Evolutionary conservation across 2,113 vertebrate species (phyloP), one percentile per base, ranked within the genome.

Genomic region (Amphiprion ocellaris): DNA sequence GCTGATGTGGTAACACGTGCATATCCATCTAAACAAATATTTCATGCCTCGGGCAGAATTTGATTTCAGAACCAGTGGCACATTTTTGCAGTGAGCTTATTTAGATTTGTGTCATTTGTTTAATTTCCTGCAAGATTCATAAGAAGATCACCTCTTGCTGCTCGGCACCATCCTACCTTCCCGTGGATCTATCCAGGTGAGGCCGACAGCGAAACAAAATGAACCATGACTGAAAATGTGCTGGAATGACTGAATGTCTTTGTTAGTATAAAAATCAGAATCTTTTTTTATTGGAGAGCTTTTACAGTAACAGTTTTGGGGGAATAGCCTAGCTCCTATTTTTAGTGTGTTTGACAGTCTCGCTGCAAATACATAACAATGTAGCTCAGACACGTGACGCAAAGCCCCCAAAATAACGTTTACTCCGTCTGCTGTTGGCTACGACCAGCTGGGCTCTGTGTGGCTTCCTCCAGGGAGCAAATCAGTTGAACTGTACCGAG

Each of bases 351-450:
- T 74, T 65, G 33, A 56, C 71, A 61, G 49, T 2, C 47, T n/a
- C 10, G 10, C 33, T 75, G 26, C 33, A 75, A 65, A 61, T 74
- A 54, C 11, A 10, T 30, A 80, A 78, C 62, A 81, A 65, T 67
- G 69, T 70, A 24, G 37, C 59, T 67, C 2, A 0, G 28, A 58
- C 67, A 73, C 4, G 55, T 76, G 69, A 81, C 6, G 3, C 21
- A 53, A 53, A 58, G 37, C 54, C 69, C 75, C 75, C 69, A 69
- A 69, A 83, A 81, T 79, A 83, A 73, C 10, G 17, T 46, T 49
- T 26, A 55, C 46, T 84, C 19, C 77, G 76, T 65, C 50, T 76
- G 71, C 74, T 63, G 54, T 69, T 49, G 49, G 53, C 67, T 73
- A 6, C 33, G 0, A 50, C 10, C 63, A 79, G 75, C 68, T 82